These are phyloP conservation scores for Beris morrisii DNA, from an alignment of 2,888 invertebrate genomes.

Conservation along the genomic window DNA sequence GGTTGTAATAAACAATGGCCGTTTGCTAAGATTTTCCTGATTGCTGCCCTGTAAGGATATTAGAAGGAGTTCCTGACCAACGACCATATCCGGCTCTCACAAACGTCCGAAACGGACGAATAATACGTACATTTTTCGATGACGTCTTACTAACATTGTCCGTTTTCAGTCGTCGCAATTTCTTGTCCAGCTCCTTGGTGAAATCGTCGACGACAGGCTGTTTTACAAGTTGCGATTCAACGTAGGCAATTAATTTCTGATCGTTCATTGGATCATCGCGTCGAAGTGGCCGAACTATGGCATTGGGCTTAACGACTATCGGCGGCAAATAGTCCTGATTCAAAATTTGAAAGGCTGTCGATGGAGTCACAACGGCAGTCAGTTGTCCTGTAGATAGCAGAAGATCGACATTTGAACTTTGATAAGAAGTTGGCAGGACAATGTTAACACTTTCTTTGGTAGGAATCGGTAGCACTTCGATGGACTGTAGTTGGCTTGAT, in stretches of 20 bases:
- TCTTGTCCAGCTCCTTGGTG: constrained; percentile 71
- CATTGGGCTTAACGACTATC: constrained; percentile 57
- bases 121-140: constrained; percentile 43
- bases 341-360: constrained; percentile 44
- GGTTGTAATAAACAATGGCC: constrained; percentile 76
- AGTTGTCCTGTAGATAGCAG: constrained; percentile 43
- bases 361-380: constrained; percentile 39
- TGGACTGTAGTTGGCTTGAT: constrained; percentile 5
- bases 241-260: constrained; percentile 27
- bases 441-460: constrained; percentile 7
- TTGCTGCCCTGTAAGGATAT: constrained; percentile 45
- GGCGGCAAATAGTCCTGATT: constrained; percentile 44
- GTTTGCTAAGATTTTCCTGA: constrained; percentile 47
- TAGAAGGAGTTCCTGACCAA: background rate
- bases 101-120: constrained; percentile 44
- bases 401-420: constrained; percentile 22
- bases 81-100: constrained; percentile 46
- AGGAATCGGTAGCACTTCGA: constrained; percentile 13
- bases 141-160: constrained; percentile 54
- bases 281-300: constrained; percentile 61
- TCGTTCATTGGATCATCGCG: constrained; percentile 30
- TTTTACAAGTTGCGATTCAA: constrained; percentile 26
- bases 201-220: constrained; percentile 57
- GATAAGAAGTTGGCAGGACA: constrained; percentile 3
- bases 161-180: constrained; percentile 69